Evolutionary conservation across 2,888 invertebrate species (phyloP).

Genomic region (Beris morrisii): DNA sequence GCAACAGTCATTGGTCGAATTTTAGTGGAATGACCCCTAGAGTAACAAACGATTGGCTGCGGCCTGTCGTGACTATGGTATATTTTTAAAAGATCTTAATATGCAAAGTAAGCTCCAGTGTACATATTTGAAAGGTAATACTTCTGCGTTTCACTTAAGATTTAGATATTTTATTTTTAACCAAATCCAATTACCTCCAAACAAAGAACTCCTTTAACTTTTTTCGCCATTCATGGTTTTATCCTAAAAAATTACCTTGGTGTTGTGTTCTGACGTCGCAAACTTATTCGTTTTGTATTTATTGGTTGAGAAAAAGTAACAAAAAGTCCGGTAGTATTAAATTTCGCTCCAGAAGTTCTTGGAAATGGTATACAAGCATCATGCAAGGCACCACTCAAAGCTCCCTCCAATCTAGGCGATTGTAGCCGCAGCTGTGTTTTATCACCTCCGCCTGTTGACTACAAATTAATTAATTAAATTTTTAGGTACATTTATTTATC

Average conservation of each 20-base stretch:
- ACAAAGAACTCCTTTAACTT: too few species aligned
- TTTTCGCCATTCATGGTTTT: too few species aligned
- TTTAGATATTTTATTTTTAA: too few species aligned
- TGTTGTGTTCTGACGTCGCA: conserved; percentile 74
- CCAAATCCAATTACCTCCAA: too few species aligned
- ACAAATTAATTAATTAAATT: conserved; percentile 20
- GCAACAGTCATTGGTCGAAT: too few species aligned
- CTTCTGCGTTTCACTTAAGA: too few species aligned
- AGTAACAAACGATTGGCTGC: too few species aligned
- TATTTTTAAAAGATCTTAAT: too few species aligned
- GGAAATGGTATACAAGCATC: conserved; percentile 93
- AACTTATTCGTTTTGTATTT: conserved; percentile 67
- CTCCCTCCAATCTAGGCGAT: conserved; percentile 55
- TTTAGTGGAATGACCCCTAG: too few species aligned
- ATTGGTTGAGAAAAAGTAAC: conserved; percentile 83
- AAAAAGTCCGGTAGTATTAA: conserved; percentile 83
- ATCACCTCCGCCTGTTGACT: conserved; percentile 49
- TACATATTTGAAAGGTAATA: too few species aligned
- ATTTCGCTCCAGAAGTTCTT: conserved; percentile 89
- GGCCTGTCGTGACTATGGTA: too few species aligned
- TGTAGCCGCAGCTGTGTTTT: conserved; percentile 53
- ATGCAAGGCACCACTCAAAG: conserved; percentile 52
- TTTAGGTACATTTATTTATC: conserved; percentile 6
- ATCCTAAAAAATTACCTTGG: conserved; percentile 57
- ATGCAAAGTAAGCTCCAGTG: too few species aligned